Conservation (phyloP, 2,797 vertebrate genomes). For the Catharus ustulatus region DNA sequence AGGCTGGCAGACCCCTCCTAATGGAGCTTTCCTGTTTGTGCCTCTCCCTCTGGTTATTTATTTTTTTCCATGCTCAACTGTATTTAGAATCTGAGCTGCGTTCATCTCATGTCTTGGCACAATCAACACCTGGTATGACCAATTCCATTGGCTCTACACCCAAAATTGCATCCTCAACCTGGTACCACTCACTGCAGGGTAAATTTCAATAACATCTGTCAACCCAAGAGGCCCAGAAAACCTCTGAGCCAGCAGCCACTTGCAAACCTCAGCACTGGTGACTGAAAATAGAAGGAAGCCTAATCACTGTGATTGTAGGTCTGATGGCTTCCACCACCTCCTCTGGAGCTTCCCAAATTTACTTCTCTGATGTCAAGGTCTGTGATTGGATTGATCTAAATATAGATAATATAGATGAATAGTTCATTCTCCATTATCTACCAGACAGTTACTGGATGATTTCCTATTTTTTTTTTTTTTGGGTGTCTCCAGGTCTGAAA, state of each 20-base stretch:
- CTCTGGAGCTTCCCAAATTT: background rate
- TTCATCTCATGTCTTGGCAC: background rate
- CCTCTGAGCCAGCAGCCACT: background rate
- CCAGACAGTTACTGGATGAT: background rate
- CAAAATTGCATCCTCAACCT: background rate
- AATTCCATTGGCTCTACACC: background rate
- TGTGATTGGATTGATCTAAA: background rate
- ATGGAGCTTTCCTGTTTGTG: background rate
- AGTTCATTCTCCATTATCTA: background rate
- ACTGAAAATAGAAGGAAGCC: background rate
- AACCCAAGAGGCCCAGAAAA: background rate
- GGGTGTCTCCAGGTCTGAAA: background rate
- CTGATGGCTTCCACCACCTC: background rate
- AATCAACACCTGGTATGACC: background rate
- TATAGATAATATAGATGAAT: background rate
- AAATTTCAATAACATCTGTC: background rate
- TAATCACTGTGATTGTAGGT: background rate
- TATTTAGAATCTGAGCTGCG: background rate
- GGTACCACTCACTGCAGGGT: background rate
- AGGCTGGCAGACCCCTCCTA: background rate
- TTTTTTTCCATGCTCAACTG: background rate
- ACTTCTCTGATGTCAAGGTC: background rate
- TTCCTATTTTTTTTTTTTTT: background rate
- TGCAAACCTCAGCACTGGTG: background rate
- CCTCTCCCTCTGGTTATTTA: background rate